Percentiles rank a stretch among this genome's conserved stretches.
Evolutionary conservation across 1,140 invertebrate species (phyloP).

Genomic region (Drosophila punjabiensis): DNA sequence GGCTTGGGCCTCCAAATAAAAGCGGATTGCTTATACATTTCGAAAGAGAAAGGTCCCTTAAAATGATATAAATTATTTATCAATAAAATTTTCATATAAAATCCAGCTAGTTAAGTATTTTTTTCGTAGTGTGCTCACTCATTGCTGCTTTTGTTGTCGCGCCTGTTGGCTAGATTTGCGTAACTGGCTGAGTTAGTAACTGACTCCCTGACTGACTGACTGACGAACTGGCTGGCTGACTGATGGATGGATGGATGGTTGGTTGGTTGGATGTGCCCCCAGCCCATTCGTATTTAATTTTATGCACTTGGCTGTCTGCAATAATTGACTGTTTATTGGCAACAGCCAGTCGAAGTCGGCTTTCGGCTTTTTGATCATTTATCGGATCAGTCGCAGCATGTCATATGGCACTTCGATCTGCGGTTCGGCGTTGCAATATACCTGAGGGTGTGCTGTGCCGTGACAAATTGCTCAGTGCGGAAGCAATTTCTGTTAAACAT

Average conservation of each 20-base stretch:
- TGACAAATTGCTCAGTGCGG: constrained; percentile 76
- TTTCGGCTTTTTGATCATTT: constrained; percentile 76
- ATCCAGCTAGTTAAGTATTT: neutral
- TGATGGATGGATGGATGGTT: constrained; percentile 27
- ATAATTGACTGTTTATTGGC: constrained; percentile 83
- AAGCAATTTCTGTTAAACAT: constrained; percentile 66
- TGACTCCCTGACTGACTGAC: constrained; percentile 23
- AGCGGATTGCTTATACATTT: neutral
- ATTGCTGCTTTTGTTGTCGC: constrained; percentile 29
- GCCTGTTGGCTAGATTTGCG: constrained; percentile 74
- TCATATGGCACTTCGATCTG: constrained; percentile 49
- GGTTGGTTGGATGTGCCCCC: constrained; percentile 58
- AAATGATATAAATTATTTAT: neutral
- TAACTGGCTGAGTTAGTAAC: constrained; percentile 48
- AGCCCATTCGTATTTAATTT: constrained; percentile 66
- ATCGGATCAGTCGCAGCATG: constrained; percentile 50
- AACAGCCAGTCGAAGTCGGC: constrained; percentile 62
- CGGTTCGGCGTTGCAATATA: constrained; percentile 8
- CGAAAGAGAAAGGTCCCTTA: neutral
- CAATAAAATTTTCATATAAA: neutral
- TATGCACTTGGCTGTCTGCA: constrained; percentile 67
- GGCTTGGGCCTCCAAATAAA: neutral
- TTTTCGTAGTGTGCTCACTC: constrained; percentile 23
- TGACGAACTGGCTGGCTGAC: constrained; percentile 28
- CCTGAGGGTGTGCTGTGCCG: constrained; percentile 68